Evolutionary conservation across 2,113 vertebrate genomes (phyloP).

Genomic region (Mustelus asterias): DNA sequence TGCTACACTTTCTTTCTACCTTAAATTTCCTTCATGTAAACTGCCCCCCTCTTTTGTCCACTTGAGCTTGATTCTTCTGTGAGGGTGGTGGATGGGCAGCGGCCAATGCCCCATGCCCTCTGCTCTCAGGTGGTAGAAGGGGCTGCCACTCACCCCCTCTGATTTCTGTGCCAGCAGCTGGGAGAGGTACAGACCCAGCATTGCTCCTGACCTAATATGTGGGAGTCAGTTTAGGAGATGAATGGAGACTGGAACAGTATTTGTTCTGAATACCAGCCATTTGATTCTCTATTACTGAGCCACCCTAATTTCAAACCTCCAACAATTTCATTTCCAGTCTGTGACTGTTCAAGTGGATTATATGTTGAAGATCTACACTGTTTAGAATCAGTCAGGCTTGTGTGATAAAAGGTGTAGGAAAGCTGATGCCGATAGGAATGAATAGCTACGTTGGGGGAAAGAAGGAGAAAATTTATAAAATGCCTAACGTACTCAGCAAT

Average conservation of each 20-base stretch:
- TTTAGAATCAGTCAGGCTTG: not conserved
- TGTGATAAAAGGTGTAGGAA: not conserved
- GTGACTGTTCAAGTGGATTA: not conserved
- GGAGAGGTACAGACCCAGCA: not conserved
- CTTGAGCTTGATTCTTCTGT: not conserved
- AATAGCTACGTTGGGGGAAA: not conserved
- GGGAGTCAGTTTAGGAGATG: not conserved
- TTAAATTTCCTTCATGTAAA: not conserved
- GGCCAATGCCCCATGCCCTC: not conserved
- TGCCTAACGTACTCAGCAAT: not conserved
- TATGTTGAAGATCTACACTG: not conserved
- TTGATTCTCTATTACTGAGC: not conserved
- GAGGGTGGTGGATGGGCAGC: too few relatives aligned
- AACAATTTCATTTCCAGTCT: not conserved
- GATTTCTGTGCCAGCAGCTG: not conserved
- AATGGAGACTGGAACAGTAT: not conserved
- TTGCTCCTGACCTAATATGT: not conserved
- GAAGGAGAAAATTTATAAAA: not conserved
- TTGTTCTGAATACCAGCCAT: not conserved
- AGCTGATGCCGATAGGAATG: not conserved
- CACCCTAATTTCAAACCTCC: not conserved
- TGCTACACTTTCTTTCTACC: not conserved
- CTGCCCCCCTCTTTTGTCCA: not conserved
- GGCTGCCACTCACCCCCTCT: not conserved
- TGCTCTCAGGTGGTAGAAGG: not conserved